Conservation (phyloP, 1,140 invertebrate genomes). For the Cydia fagiglandana region DNA sequence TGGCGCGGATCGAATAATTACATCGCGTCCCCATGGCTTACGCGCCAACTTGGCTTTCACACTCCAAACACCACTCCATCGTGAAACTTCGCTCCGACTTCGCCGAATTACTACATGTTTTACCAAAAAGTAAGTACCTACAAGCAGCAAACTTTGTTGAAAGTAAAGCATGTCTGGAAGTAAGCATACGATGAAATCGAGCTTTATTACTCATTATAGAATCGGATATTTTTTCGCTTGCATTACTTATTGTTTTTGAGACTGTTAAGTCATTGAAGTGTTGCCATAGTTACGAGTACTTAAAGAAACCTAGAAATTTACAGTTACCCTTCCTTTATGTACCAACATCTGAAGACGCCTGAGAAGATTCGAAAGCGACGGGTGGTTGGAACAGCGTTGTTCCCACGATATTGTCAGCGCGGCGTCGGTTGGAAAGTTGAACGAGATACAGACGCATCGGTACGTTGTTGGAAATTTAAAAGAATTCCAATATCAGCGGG, state of each 20-base stretch:
- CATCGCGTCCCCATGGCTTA: slow-evolving; percentile 42
- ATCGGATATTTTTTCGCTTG: background rate
- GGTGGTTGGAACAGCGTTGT: slow-evolving; percentile 31
- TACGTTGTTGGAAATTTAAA: slow-evolving; percentile 65
- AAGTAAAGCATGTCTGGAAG: slow-evolving; percentile 46
- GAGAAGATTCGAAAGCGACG: slow-evolving; percentile 5
- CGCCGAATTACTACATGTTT: slow-evolving; percentile 60
- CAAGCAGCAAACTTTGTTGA: slow-evolving; percentile 54
- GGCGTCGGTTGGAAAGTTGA: slow-evolving; percentile 56
- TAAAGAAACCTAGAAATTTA: background rate
- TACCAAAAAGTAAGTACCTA: slow-evolving; percentile 60
- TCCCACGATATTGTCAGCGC: slow-evolving; percentile 52
- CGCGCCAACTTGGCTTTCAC: slow-evolving; percentile 59
- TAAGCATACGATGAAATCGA: slow-evolving; percentile 19
- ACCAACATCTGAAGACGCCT: background rate
- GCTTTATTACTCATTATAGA: slow-evolving; percentile 13
- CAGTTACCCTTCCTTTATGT: background rate
- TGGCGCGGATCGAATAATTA: slow-evolving; percentile 64
- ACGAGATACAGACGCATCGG: slow-evolving; percentile 38
- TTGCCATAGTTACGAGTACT: background rate
- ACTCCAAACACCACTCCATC: slow-evolving; percentile 51
- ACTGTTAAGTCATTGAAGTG: background rate
- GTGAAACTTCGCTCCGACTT: slow-evolving; percentile 59
- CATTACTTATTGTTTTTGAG: background rate
- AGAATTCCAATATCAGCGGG: slow-evolving; percentile 70